Conservation (phyloP, 2,797 vertebrate genomes). For the Rhinichthys osculus region DNA sequence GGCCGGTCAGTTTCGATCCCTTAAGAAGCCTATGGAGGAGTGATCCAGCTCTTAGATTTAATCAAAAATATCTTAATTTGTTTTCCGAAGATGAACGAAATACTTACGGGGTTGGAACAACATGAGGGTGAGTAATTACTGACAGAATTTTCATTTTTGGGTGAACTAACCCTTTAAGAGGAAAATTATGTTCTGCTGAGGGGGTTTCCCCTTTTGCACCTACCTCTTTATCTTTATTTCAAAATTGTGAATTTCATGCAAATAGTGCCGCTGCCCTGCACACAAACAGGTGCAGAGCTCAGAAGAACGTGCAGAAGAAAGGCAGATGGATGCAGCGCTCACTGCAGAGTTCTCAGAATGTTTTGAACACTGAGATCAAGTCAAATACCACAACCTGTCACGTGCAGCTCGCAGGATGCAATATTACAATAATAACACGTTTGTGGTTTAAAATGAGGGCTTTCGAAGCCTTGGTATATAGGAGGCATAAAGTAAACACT, state of each 20-base stretch:
- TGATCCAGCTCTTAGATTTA: too few relatives aligned
- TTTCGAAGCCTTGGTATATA: background rate
- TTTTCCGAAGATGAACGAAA: too few relatives aligned
- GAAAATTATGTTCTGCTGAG: background rate
- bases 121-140: too few relatives aligned
- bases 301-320: background rate
- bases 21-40: too few relatives aligned
- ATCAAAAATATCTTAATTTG: too few relatives aligned
- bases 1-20: too few relatives aligned
- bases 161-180: background rate
- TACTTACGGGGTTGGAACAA: too few relatives aligned
- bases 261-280: background rate
- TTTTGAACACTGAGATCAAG: background rate
- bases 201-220: background rate
- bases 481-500: background rate
- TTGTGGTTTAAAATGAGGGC: background rate
- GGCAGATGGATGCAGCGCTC: background rate
- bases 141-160: too few relatives aligned
- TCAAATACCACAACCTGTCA: conserved; percentile 35
- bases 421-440: background rate
- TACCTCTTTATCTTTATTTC: conserved; percentile 1
- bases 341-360: conserved; percentile 25
- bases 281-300: background rate
- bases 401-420: background rate
- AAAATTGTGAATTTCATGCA: background rate